Evolutionary conservation across 2,113 vertebrate species (phyloP), one percentile per base, ranked within the genome.

Genomic region (Apus apus): DNA sequence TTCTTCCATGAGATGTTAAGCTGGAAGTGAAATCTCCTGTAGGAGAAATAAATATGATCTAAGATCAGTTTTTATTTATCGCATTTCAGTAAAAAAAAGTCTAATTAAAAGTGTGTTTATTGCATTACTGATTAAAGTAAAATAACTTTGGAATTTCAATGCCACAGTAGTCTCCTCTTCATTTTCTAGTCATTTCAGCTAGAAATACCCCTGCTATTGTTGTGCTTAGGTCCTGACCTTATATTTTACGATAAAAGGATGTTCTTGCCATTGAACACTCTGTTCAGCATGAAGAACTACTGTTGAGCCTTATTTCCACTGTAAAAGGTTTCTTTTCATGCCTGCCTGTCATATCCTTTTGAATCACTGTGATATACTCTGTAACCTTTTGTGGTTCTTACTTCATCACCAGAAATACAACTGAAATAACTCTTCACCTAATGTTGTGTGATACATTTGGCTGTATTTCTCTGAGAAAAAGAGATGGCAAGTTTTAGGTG

Each of bases 1-100:
- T 96, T 93, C 34, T 96, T 96, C 82, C 82, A 83, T 60, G 56
- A 87, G 75, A 38, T 54, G 7, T 71, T 75, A 91, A 46, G 38
- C 43, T 93, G 53, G 11, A 93, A 88, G 40, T 62, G 67, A 85
- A 66, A 6, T 68, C 51, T 57, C 26, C 58, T 87, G 50, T 57
- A 79, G 34, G 51, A 94, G 77, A 89, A 96, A 73, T 76, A 87
- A 94, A 60, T 70, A 66, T 13, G 25, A 43, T 72, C 40, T 50
- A 66, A 85, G 51, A 62, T 71, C 50, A 1, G 3, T 8, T 76
- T 70, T 70, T 87, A 56, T 83, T 82, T 79, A 43, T 43, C 82
- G 3, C 8, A 20, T 77, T 81, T 93, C 15, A 30, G 43, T 16
- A 58, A 87, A 53, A 18, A 93, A 78, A 73, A 38, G 38, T 38